A percentile compares a stretch with the other conserved stretches of the same genome.
Evolutionary conservation across 2,888 invertebrate genomes (phyloP).

Genomic region (Ectropis crepuscularia): DNA sequence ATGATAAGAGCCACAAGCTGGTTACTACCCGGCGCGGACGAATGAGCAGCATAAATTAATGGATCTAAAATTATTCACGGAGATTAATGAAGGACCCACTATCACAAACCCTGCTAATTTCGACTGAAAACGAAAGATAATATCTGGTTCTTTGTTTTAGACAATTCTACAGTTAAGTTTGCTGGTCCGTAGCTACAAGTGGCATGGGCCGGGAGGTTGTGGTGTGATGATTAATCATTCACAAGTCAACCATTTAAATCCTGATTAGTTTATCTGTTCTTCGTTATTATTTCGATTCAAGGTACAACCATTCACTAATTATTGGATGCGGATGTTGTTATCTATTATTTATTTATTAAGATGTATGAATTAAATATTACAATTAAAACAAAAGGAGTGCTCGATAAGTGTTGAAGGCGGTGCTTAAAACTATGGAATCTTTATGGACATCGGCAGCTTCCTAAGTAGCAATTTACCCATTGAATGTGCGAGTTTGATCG

Average conservation of each 20-base stretch:
- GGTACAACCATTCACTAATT: no score
- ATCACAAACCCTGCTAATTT: not conserved
- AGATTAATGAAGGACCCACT: not conserved
- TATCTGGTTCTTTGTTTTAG: not conserved
- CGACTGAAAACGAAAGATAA: not conserved
- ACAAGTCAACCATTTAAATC: slow-evolving; percentile 5
- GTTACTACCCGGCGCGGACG: slow-evolving; percentile 14
- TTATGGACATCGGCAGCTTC: no score
- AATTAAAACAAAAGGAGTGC: no score
- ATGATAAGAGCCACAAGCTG: slow-evolving; percentile 19
- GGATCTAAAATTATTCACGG: not conserved
- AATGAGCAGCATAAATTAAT: slow-evolving; percentile 30
- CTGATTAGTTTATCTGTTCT: slow-evolving; percentile 1
- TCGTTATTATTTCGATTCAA: no score
- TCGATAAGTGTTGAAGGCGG: no score
- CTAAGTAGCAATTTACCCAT: no score
- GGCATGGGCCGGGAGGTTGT: slow-evolving; percentile 9
- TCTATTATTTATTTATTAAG: no score
- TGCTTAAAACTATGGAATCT: no score
- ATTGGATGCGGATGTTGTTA: no score
- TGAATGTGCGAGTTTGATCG: no score
- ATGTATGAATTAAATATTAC: no score
- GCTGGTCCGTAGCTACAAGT: slow-evolving; percentile 6
- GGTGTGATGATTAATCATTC: slow-evolving; percentile 21
- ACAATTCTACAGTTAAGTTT: not conserved